Evolutionary conservation across 1,140 invertebrate genomes (phyloP).

Genomic region (Antheraea mylitta): DNA sequence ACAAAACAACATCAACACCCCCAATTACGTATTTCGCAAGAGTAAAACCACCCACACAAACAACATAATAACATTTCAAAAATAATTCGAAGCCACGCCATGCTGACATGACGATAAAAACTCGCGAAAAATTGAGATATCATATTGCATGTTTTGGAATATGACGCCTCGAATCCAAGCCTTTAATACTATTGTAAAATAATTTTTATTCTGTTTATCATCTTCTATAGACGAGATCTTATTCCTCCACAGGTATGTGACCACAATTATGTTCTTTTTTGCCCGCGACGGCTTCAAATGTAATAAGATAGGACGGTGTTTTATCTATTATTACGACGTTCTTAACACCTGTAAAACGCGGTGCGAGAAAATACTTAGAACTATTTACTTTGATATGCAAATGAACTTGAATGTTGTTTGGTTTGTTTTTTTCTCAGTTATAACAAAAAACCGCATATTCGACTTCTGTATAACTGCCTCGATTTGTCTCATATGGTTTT

Average conservation of each 20-base stretch:
- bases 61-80: background rate
- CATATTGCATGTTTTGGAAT: constrained; percentile 67
- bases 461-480: background rate
- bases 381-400: constrained; percentile 32
- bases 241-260: constrained; percentile 42
- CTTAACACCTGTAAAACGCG: constrained; percentile 33
- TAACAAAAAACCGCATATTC: background rate
- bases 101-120: constrained; percentile 40
- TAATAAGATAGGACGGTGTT: constrained; percentile 25
- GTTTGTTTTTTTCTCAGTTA: background rate
- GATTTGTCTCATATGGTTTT: background rate
- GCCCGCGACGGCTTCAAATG: constrained; percentile 13
- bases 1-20: background rate
- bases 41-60: background rate
- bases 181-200: constrained; percentile 39
- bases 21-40: background rate
- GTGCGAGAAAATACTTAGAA: constrained; percentile 7
- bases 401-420: constrained; percentile 4
- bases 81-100: constrained; percentile 23
- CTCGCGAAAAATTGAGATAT: constrained; percentile 57
- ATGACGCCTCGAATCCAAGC: constrained; percentile 45
- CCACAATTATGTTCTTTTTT: constrained; percentile 39
- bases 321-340: constrained; percentile 22
- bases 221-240: constrained; percentile 39
- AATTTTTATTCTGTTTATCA: constrained; percentile 48